phyloP scores from a whole-genome alignment of 2,888 invertebrate species.

The Erebia aethiops region DNA sequence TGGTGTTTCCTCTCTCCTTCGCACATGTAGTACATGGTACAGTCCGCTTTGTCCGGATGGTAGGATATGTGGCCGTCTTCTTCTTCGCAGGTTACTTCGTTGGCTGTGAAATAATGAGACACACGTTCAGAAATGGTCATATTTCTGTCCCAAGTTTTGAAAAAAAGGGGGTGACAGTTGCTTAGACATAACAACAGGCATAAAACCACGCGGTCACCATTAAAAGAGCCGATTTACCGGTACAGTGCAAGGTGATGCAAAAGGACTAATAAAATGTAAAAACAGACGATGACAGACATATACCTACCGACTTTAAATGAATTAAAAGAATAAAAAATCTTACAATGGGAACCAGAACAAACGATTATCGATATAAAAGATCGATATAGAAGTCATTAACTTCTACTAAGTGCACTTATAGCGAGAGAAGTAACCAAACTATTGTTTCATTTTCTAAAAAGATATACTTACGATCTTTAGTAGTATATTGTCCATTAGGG shows the following conservation, averaged over 20 bases:
- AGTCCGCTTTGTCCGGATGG: conserved; percentile 94
- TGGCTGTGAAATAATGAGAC: conserved; percentile 82
- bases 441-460: background rate
- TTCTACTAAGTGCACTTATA: background rate
- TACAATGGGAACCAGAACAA: background rate
- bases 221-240: too few relatives aligned
- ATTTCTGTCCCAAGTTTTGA: background rate
- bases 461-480: conserved; percentile 91
- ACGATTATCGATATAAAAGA: too few relatives aligned
- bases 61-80: conserved; percentile 98
- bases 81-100: conserved; percentile 94
- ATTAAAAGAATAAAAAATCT: too few relatives aligned
- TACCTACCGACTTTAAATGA: too few relatives aligned
- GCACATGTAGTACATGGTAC: conserved; percentile 98
- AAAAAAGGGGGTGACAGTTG: too few relatives aligned
- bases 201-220: too few relatives aligned
- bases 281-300: too few relatives aligned
- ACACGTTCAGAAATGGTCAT: background rate
- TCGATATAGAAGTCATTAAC: background rate
- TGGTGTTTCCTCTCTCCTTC: conserved; percentile 97
- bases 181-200: too few relatives aligned
- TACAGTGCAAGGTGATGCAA: too few relatives aligned
- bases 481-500: conserved; percentile 90
- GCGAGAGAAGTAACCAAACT: background rate
- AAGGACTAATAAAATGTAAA: too few relatives aligned